A percentile compares a stretch with the other conserved stretches of the same genome.
phyloP scores from a whole-genome alignment of 1,140 invertebrate genomes.

The Centruroides vittatus region DNA sequence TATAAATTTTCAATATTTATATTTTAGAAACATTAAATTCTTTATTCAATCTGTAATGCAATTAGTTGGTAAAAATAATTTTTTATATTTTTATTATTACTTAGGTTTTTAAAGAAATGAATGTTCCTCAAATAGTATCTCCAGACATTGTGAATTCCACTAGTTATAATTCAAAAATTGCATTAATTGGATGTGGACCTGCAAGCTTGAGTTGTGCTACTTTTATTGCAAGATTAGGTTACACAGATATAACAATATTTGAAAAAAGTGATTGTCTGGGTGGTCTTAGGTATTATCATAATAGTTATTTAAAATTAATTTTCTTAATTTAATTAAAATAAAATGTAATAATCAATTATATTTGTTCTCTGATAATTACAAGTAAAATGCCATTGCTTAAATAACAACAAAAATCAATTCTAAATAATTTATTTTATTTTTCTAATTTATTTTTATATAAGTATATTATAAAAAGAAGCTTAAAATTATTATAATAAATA shows the following conservation, averaged over 20 bases:
- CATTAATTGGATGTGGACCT: constrained; percentile 83
- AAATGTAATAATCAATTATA: neutral
- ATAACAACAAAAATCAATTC: too few species aligned
- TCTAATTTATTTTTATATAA: too few species aligned
- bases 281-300: constrained; percentile 54
- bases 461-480: too few species aligned
- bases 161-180: constrained; percentile 59
- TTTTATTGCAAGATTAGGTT: constrained; percentile 83
- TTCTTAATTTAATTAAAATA: too few species aligned
- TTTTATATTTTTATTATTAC: constrained; percentile 3
- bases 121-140: constrained; percentile 65
- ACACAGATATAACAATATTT: constrained; percentile 79
- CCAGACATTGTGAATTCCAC: constrained; percentile 39
- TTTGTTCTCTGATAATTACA: too few species aligned
- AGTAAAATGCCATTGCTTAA: too few species aligned
- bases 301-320: too few species aligned
- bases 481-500: too few species aligned
- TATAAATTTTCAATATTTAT: too few species aligned
- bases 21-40: too few species aligned
- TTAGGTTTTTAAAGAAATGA: constrained; percentile 86
- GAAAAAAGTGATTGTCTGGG: constrained; percentile 78
- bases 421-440: too few species aligned
- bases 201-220: constrained; percentile 95
- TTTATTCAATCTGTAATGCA: too few species aligned
- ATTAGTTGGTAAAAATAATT: neutral